A percentile compares a stretch with the other conserved stretches of the same genome.
Evolutionary conservation across 2,113 vertebrate genomes (phyloP).

Genomic region (Nesoenas mayeri): DNA sequence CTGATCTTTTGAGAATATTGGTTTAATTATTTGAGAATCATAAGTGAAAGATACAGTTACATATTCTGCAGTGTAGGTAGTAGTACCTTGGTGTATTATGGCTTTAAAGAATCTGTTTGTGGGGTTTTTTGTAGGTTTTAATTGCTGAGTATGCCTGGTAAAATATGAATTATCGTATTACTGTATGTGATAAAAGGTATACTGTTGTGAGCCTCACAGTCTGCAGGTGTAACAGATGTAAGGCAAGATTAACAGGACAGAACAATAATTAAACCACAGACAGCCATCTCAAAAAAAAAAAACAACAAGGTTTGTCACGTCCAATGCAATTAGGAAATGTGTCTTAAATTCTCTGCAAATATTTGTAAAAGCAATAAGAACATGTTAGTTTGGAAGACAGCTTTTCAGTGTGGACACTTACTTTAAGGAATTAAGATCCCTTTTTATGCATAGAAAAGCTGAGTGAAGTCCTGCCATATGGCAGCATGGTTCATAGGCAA

Average conservation of each 20-base stretch:
- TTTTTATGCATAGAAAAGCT: constrained; percentile 66
- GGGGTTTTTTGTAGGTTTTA: constrained; percentile 62
- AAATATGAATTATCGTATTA: constrained; percentile 76
- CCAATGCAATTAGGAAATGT: constrained; percentile 64
- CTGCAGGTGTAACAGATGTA: constrained; percentile 76
- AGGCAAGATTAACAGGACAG: constrained; percentile 74
- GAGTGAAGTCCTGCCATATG: constrained; percentile 67
- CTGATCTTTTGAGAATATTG: constrained; percentile 50
- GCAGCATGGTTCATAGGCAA: constrained; percentile 51
- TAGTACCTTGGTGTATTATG: constrained; percentile 52
- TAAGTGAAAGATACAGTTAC: constrained; percentile 22
- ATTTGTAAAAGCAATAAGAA: constrained; percentile 68
- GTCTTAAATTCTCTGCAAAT: constrained; percentile 71
- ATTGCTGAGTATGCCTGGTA: constrained; percentile 68
- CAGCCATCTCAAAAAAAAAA: constrained; percentile 62
- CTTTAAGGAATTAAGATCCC: constrained; percentile 53
- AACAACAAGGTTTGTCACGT: constrained; percentile 50
- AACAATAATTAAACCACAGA: constrained; percentile 75
- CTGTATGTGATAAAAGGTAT: constrained; percentile 68
- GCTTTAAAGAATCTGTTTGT: constrained; percentile 53
- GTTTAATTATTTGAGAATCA: constrained; percentile 68
- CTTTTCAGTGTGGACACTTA: constrained; percentile 55
- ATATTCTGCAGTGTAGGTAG: constrained; percentile 24
- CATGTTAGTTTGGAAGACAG: constrained; percentile 59
- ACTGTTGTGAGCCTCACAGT: constrained; percentile 45